A percentile compares a stretch with the other conserved stretches of the same genome.
Evolutionary conservation across 2,888 invertebrate species (phyloP).

Genomic region (Athrips mouffetella): DNA sequence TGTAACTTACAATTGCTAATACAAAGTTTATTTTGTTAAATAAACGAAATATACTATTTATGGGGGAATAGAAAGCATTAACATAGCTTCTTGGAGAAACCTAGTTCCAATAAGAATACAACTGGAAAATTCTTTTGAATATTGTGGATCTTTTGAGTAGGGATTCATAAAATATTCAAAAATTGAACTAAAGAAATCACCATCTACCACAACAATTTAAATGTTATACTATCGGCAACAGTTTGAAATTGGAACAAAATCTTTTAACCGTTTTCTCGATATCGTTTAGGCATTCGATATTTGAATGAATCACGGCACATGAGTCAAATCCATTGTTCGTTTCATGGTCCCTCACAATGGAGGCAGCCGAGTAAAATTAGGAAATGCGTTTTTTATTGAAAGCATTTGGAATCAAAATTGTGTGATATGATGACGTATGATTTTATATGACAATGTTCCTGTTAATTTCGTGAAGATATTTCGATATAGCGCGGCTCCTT

Average conservation of each 20-base stretch:
- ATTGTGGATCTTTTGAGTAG: too few species aligned
- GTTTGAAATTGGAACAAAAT: constrained; percentile 7
- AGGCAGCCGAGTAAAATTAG: constrained; percentile 66
- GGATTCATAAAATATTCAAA: not conserved
- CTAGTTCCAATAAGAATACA: not conserved
- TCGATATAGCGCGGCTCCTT: constrained; percentile 37
- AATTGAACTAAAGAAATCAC: not conserved
- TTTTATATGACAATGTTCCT: constrained; percentile 56
- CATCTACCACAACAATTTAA: not conserved
- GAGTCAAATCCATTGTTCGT: constrained; percentile 71
- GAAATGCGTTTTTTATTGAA: constrained; percentile 75
- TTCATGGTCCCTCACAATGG: constrained; percentile 44
- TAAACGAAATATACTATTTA: constrained; percentile 7
- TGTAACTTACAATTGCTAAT: constrained; percentile 65
- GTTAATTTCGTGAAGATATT: constrained; percentile 62
- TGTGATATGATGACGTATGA: constrained; percentile 27
- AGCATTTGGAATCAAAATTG: constrained; percentile 68
- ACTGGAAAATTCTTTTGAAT: too few species aligned
- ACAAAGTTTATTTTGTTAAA: constrained; percentile 54
- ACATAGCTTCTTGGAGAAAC: not conserved
- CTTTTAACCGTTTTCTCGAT: constrained; percentile 30
- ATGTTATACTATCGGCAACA: not conserved
- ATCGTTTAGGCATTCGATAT: constrained; percentile 46
- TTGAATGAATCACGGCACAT: constrained; percentile 70
- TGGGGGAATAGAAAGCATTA: too few species aligned